Conservation (phyloP, 2,113 vertebrate genomes). For the Aegotheles bennettii region DNA sequence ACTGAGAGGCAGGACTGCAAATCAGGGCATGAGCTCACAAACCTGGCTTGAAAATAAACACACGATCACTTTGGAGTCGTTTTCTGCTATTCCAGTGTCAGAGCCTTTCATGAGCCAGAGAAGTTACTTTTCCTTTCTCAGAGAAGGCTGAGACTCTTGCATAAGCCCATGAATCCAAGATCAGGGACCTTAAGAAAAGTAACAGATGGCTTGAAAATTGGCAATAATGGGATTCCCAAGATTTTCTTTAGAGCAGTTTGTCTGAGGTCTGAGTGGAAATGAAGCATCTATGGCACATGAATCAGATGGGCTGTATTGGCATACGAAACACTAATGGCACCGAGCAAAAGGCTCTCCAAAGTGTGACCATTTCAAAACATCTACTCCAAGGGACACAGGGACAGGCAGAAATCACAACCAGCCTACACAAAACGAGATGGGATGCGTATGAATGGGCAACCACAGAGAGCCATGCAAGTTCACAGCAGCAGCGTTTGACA, state of each 20-base stretch:
- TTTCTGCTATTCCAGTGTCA: not conserved
- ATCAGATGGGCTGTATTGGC: not conserved
- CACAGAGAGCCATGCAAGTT: not conserved
- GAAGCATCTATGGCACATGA: not conserved
- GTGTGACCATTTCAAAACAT: not conserved
- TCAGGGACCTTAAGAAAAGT: not conserved
- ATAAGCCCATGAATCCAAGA: not conserved
- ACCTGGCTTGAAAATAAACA: not conserved
- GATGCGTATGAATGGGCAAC: not conserved
- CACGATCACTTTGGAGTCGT: not conserved
- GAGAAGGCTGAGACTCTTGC: not conserved
- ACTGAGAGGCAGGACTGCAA: not conserved
- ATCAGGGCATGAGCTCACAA: not conserved
- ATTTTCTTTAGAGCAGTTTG: slow-evolving; percentile 2
- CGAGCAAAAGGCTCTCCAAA: not conserved
- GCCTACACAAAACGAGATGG: not conserved
- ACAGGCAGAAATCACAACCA: not conserved
- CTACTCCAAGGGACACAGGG: not conserved
- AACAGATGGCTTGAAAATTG: slow-evolving; percentile 25
- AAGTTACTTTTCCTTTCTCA: not conserved
- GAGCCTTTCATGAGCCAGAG: not conserved
- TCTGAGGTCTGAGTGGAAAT: not conserved
- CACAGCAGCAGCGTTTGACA: not conserved
- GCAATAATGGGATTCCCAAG: not conserved
- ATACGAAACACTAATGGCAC: not conserved